phyloP scores from a whole-genome alignment of 1,140 invertebrate genomes.

The Drosophila sturtevanti region DNA sequence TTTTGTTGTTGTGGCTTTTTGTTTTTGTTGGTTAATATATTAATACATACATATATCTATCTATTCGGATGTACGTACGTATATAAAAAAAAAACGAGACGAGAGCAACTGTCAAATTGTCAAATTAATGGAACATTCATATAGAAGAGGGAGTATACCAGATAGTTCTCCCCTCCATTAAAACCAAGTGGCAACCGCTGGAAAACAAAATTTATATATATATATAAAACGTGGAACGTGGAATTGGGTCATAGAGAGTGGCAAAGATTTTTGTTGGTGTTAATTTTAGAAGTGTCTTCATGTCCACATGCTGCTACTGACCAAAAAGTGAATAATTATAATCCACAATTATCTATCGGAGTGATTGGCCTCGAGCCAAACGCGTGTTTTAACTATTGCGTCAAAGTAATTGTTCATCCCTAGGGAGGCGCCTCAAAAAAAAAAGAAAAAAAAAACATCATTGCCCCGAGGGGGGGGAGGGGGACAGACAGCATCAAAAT shows the following conservation, averaged over 20 bases:
- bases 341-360: slow-evolving; percentile 60
- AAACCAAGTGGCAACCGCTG: slow-evolving; percentile 30
- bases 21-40: slow-evolving; percentile 15
- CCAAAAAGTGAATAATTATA: slow-evolving; percentile 56
- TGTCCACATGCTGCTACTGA: background rate
- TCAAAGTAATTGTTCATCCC: slow-evolving; percentile 53
- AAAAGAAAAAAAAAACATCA: background rate
- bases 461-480: background rate
- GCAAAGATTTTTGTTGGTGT: slow-evolving; percentile 32
- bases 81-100: slow-evolving; percentile 9
- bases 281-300: slow-evolving; percentile 52
- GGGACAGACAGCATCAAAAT: slow-evolving; percentile 39
- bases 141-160: slow-evolving; percentile 12
- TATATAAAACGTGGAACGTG: background rate
- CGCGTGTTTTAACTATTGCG: slow-evolving; percentile 65
- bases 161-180: too few species aligned
- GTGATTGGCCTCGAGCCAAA: slow-evolving; percentile 66
- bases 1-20: too few species aligned
- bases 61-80: slow-evolving; percentile 15
- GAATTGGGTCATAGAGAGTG: slow-evolving; percentile 62
- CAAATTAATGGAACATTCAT: slow-evolving; percentile 57
- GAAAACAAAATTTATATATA: slow-evolving; percentile 24
- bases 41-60: slow-evolving; percentile 22
- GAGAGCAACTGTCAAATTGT: slow-evolving; percentile 68
- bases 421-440: slow-evolving; percentile 30